Evolutionary conservation across 2,113 vertebrate species (phyloP), one percentile per base, ranked within the genome.

Genomic region (Brachionichthys hirsutus): DNA sequence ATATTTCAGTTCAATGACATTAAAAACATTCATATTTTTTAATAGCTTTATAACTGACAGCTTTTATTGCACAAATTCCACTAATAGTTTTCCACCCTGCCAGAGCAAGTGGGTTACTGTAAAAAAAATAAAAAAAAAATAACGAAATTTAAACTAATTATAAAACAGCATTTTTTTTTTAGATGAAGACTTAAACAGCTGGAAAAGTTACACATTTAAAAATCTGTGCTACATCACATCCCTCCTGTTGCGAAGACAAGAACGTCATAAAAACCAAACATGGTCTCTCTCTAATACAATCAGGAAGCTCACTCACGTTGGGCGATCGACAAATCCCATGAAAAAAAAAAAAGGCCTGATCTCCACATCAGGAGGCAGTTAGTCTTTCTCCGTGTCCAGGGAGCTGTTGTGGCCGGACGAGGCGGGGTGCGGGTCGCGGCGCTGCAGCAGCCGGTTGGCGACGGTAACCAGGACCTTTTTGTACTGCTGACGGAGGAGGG

Each of bases 371-470:
- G 92, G 67, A 92, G 89, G 71, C 93, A 93, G 82, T 92, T n/a
- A 93, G 72, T 94, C 91, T 0, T 93, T 94, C 79, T 94, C 94
- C 0, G 91, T 91, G 78, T 93, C 92, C 0, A 93, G 73, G 47
- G 93, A 94, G 69, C 93, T 93, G 89, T 92, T 92, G 70, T 92
- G 93, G 71, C 93, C 90, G 0, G 94, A n/a, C n/a, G n/a, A 93
- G 0, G 91, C 94, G 0, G 93, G 93, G 80, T 92, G 92, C 9
- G 93, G 89, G 78, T 93, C 92, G 40, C 92, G 92, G 74, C 91
- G 93, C n/a, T n/a, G n/a, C 16, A 95, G 86, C 38, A 94, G 89
- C 62, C 90, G 82, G 64, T 92, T 92, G 77, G 91, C 83, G 0
- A 90, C 89, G 45, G 89, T 80, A 54, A 93, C 89, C 85, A 93